Evolutionary conservation across 2,797 vertebrate species (phyloP), one percentile per base, ranked within the genome.

Genomic region (Pipistrellus pipistrellus): DNA sequence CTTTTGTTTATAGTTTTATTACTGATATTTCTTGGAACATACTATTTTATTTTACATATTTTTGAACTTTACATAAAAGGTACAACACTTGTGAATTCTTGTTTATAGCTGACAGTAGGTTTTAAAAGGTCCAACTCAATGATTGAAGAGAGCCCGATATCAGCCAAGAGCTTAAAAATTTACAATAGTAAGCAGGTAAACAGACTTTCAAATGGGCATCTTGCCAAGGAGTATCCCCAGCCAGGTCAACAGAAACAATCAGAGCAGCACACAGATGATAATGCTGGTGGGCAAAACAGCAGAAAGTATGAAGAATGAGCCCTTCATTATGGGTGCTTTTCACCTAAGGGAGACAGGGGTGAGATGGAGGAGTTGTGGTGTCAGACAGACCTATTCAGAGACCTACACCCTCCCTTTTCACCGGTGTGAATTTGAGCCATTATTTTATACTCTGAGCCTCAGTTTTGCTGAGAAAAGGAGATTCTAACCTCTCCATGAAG

Each of bases 121-220:
- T 94, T 82, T 20, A 51, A 75, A 81, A 91, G 73, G 64, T 68
- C 51, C 77, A 76, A 92, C 86, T 51, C 27, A 17, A 4, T 85
- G 78, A 96, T 78, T 91, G 84, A 95, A 85, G 94, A 91, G 83
- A 92, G 32, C 62, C 55, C 41, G 27, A 13, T 32, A 55, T 44
- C 94, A 95, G 86, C 81, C 95, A 91, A 93, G 71, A 69, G 13
- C 71, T 90, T 88, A 66, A 81, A 84, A 94, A 96, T 91, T 91
- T 77, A 92, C 80, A 66, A 11, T 5, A 77, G 89, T 96, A 96
- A 96, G 96, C 95, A 97, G 68, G 46, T 85, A 94, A 87, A 88
- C 96, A 94, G 94, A 92, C 85, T 95, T 95, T 35, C 83, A 78
- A 30, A 30, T n/a, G 72, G 96, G 94, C 95, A 32, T 44, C 32